phyloP scores from a whole-genome alignment of 2,113 vertebrate species.

The human (Homo sapiens) region DNA sequence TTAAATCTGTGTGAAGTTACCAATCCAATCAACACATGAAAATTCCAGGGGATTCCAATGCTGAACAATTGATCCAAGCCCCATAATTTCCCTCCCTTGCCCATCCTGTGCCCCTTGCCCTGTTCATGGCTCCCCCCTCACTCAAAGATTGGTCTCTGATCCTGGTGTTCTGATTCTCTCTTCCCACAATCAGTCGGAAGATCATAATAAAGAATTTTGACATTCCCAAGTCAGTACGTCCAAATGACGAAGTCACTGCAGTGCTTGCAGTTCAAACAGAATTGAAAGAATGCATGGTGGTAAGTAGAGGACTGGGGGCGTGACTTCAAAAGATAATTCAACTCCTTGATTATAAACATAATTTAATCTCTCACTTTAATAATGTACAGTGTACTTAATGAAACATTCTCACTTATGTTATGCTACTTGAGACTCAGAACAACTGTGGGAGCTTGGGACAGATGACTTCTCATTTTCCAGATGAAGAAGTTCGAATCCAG shows the following conservation, averaged over 20 bases:
- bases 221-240: accelerated
- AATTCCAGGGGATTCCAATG: not conserved
- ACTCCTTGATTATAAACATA: not conserved
- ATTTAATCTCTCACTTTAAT: not conserved
- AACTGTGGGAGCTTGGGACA: not conserved
- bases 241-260: accelerated
- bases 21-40: not conserved
- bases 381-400: not conserved
- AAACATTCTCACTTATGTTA: not conserved
- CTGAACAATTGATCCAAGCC: not conserved
- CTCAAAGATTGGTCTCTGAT: not conserved
- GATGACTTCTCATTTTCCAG: not conserved
- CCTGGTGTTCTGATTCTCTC: not conserved
- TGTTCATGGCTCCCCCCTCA: not conserved
- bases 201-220: accelerated
- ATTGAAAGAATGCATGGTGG: slow-evolving; percentile 50
- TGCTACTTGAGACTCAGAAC: not conserved
- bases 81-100: too few species aligned
- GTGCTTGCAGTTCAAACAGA: accelerated
- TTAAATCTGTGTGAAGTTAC: not conserved
- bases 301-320: not conserved
- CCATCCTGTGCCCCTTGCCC: not conserved
- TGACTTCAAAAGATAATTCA: not conserved
- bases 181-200: not conserved
- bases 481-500: not conserved